These are phyloP conservation scores for Acrobasis repandana DNA, from an alignment of 2,888 invertebrate species.

Conservation along the genomic window DNA sequence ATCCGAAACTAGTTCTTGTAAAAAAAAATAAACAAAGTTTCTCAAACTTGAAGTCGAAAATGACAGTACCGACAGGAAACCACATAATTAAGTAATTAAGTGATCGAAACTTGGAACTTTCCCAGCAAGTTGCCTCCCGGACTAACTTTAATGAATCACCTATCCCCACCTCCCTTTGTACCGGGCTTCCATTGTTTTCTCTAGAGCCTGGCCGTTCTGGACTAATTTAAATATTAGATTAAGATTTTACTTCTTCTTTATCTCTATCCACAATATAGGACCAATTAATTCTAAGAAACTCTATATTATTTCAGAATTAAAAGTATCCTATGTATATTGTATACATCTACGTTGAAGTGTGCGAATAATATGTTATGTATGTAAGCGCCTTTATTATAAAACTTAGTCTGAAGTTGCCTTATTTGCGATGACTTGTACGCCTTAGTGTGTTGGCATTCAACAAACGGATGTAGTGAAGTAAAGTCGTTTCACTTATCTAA, in stretches of 20 bases:
- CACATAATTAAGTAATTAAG: slow-evolving; percentile 19
- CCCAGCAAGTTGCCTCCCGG: neutral
- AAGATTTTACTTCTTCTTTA: neutral
- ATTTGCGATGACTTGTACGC: too few relatives aligned
- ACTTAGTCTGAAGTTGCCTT: too few relatives aligned
- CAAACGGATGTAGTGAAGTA: too few relatives aligned
- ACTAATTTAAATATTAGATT: neutral
- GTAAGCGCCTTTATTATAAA: too few relatives aligned
- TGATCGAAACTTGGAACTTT: slow-evolving; percentile 16
- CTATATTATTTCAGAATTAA: too few relatives aligned
- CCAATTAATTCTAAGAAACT: too few relatives aligned
- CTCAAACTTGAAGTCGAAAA: slow-evolving; percentile 15
- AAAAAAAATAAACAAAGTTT: slow-evolving; percentile 16
- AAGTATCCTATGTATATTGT: too few relatives aligned
- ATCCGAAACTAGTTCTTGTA: neutral
- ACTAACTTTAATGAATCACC: slow-evolving; percentile 19
- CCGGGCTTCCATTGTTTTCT: slow-evolving; percentile 8
- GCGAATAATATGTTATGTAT: too few relatives aligned
- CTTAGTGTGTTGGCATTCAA: too few relatives aligned
- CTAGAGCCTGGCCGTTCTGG: neutral
- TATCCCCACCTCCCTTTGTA: slow-evolving; percentile 17
- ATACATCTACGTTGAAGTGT: too few relatives aligned
- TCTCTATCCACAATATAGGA: too few relatives aligned
- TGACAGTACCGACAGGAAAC: slow-evolving; percentile 16
- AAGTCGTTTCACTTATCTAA: too few relatives aligned